Evolutionary conservation across 2,113 vertebrate genomes (phyloP), one percentile per base, ranked within the genome.

Genomic region (Arizona elegans): DNA sequence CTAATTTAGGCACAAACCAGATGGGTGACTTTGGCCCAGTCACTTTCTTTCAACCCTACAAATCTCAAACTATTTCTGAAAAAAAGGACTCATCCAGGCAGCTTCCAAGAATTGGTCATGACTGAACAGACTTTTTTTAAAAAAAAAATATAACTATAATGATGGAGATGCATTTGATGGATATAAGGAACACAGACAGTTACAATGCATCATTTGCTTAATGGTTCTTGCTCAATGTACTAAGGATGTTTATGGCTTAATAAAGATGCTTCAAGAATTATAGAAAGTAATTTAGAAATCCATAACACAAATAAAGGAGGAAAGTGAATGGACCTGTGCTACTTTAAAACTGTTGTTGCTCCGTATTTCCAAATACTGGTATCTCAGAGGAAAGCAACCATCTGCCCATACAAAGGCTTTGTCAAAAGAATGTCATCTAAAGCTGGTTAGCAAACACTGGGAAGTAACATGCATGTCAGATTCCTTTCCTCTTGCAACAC

Each of bases 391-490:
- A 86, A 90, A 59, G 54, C 47, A 62, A 65, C 10, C 12, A 53
- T 21, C n/a, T 54, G 75, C n/a, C 24, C 62, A 38, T 38, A 54
- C 24, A 59, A 90, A 56, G 62, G 19, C 56, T 21, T 43, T 93
- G 55, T 54, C n/a, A 47, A 33, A 52, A n/a, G 56, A 62, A 62
- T 43, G 56, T 52, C 86, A 55, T 23, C 19, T 58, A 33, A 11
- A 52, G 38, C 21, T 29, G 19, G 47, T 90, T 38, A 89, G 75
- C 59, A 90, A 90, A 33, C 43, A n/a, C 8, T 54, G 56, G 81
- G 89, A 50, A 87, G 58, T 85, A 89, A 62, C 93, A 92, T 93
- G 95, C 89, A 75, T 95, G 92, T 85, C 70, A 95, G 3, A 88
- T 91, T 94, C 75, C 33, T 94, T 92, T 94, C 91, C 56, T 0